Base-by-base conservation (phyloP, 2,888 invertebrate species). In the Polyommatus iphigenia region DNA sequence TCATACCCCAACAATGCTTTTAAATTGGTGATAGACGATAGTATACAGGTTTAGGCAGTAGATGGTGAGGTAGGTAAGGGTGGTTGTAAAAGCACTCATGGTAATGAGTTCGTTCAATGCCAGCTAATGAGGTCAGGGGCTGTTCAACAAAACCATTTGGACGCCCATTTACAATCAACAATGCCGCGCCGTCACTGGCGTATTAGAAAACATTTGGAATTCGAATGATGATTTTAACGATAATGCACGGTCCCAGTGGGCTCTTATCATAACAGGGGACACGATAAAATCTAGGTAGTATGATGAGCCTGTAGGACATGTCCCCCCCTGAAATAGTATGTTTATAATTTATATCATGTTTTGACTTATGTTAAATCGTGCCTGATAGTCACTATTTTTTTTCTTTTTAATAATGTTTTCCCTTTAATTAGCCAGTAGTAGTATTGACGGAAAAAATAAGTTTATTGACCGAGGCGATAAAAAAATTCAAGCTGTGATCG, bases 81-180 rank as follows among this genome's bases (percentile, higher is more conserved):
- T 32, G 67, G 67, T 67, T 67, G 67, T 67, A 67, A 81, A 82
- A 84, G 85, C 87, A 85, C 87, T 87, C 87, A 83, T 81, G 84
- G 85, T 87, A 88, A 89, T 88, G 88, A 89, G 87, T 82, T 84
- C 85, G 84, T 85, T 86, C 85, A 85, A 86, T 87, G 85, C 82
- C 78, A 81, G 83, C 85, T 89, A 89, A 89, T 89, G 89, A 88
- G 85, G 83, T 84, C 85, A 83, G 82, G 81, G 82, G 82, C 81
- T 81, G 79, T 79, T 73, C 80, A 80, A 81, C 79, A 79, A 79
- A 80, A 80, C 79, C 77, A 81, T 77, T 76, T 78, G 46, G 54
- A 75, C 75, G 75, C 75, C 50, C 50, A 50, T 75, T 75, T 50
- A 75, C 75, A 75, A 75, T 54, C 75, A 75, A 75, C 75, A 75